Conservation (phyloP, 2,797 vertebrate species). For the Phrynocephalus guinanensis region DNA sequence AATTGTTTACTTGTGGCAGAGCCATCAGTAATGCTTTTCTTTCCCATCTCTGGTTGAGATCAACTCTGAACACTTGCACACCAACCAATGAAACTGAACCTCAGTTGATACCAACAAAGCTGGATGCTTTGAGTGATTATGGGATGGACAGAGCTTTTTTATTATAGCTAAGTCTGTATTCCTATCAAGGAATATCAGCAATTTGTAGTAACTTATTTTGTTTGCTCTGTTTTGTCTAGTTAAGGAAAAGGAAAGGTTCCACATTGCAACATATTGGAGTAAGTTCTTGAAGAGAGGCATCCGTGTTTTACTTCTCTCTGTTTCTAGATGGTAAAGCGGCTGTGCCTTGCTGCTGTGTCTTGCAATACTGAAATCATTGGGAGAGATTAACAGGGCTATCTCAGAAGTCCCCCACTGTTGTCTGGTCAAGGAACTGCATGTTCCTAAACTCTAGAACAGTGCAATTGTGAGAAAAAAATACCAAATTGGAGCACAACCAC, state of each 20-base stretch:
- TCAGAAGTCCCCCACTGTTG: neutral
- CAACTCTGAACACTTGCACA: neutral
- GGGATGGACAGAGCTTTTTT: neutral
- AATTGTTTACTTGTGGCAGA: neutral
- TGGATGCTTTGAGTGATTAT: neutral
- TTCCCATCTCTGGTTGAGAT: neutral
- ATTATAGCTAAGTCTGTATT: neutral
- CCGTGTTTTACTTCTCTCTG: too few species aligned
- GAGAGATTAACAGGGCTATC: neutral
- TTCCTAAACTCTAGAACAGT: too few species aligned
- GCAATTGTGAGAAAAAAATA: too few species aligned
- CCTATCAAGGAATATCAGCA: neutral
- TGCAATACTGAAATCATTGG: neutral
- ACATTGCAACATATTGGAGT: neutral
- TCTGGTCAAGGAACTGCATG: neutral
- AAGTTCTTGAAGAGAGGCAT: neutral
- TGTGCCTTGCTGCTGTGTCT: neutral
- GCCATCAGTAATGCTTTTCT: too few species aligned
- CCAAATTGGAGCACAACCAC: too few species aligned
- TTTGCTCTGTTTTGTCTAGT: neutral
- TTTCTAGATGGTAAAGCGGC: neutral
- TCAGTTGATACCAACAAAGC: neutral
- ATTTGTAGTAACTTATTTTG: neutral
- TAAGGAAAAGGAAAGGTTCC: neutral
- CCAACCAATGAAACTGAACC: neutral